A percentile compares a stretch with the other conserved stretches of the same genome.
Evolutionary conservation across 2,113 vertebrate genomes (phyloP).

Genomic region (Mastomys natalensis): DNA sequence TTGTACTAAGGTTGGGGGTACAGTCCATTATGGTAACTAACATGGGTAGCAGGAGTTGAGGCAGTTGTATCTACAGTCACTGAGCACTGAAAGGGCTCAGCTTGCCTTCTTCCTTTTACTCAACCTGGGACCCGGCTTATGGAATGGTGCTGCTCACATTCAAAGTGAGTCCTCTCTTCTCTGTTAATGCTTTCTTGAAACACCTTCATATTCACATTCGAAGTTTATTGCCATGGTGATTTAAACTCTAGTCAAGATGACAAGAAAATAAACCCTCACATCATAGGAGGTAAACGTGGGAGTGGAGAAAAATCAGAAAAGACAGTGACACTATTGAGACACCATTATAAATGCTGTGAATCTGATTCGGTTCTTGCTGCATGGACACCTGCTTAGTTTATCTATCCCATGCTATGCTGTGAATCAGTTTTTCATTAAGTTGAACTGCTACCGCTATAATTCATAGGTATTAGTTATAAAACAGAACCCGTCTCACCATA

Average conservation of each 20-base stretch:
- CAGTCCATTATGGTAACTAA: background rate
- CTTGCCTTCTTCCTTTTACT: background rate
- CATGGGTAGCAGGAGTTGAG: background rate
- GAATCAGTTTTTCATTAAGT: conserved; percentile 22
- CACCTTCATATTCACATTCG: background rate
- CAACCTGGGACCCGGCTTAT: background rate
- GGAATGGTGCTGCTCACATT: background rate
- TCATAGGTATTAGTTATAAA: background rate
- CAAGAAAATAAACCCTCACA: background rate
- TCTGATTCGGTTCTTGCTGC: background rate
- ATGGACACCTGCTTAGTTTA: background rate
- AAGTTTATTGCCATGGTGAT: background rate
- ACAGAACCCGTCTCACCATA: background rate
- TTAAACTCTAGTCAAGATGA: background rate
- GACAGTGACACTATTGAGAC: background rate
- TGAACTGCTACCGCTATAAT: background rate
- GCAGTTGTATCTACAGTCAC: background rate
- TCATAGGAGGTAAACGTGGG: background rate
- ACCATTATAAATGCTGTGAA: background rate
- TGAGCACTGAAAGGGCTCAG: background rate
- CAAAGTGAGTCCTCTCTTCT: background rate
- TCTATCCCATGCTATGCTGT: background rate
- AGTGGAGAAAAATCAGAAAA: background rate
- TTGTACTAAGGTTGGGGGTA: background rate
- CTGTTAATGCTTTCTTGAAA: background rate